Base-by-base conservation (phyloP, 1,140 invertebrate species). In the Parasteatoda tepidariorum region DNA sequence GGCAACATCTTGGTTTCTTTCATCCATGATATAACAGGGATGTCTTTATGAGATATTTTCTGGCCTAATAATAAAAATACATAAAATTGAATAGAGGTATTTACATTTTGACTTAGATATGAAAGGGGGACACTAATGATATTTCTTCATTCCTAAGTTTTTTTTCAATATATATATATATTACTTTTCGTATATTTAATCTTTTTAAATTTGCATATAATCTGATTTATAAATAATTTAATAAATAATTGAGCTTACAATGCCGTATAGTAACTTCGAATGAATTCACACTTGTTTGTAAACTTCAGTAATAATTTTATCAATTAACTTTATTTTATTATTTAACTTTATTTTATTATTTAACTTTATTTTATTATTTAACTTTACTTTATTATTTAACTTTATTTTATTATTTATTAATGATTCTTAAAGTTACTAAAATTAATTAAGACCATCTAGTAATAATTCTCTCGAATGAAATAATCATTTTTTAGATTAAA, bases 1-100 rank as follows among this genome's bases (percentile, higher is more conserved):
- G 62, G 22, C 6, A 62, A 24, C 73, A 75, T 75, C 28, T 33
- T 62, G 22, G 30, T 3, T 15, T 75, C 41, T 7, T 61, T 75
- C 11, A 38, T 38, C 73, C 73, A 75, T 3, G 73, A 75, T 38
- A 75, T 9, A 41, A 75, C 26, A 11, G 57, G 11, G 18, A 75
- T 61, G 9, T 75, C 73, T 28, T 33, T 11, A 13, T 38, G 24
- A 15, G 33, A 28, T n/a, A 75, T 48, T 48, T 4, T 48, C 18
- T 9, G 1, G 38, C 38, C 38, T 48, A 48, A 48, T 13, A 48
- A 13, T 13, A 13, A 4, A 48, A 48, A 48, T n/a, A n/a, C n/a
- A 48, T 9, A 48, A 18, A 48, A 48, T 48, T 48, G 38, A 2
- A 48, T 48, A 13, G 18, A 9, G 9, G 9, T 13, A 18, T 48